Evolutionary conservation across 2,888 invertebrate species (phyloP).

Genomic region (Nomada hirtipes): DNA sequence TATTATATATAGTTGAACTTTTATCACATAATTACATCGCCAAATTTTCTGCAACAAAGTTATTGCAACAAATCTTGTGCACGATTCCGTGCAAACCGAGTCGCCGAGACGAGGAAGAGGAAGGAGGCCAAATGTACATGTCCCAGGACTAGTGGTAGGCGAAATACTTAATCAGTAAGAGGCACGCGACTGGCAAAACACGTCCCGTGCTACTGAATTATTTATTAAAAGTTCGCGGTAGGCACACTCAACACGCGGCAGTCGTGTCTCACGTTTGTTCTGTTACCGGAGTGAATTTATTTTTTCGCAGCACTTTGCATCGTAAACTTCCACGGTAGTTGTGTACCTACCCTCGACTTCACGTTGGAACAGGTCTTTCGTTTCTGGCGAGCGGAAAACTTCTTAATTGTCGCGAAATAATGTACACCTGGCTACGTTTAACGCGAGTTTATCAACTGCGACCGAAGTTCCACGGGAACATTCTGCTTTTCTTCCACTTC

Average conservation of each 20-base stretch:
- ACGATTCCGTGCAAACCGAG: no score
- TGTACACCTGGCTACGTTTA: constrained; percentile 55
- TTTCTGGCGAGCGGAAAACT: constrained; percentile 48
- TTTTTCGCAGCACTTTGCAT: constrained; percentile 34
- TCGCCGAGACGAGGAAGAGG: no score
- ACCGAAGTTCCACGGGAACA: constrained; percentile 49
- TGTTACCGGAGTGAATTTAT: constrained; percentile 9
- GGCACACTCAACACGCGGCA: not conserved
- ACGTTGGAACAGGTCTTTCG: constrained; percentile 52
- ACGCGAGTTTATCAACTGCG: constrained; percentile 57
- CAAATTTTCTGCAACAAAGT: no score
- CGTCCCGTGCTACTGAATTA: constrained; percentile 11
- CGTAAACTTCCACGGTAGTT: constrained; percentile 4
- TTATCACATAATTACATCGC: no score
- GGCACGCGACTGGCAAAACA: not conserved
- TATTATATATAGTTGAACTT: no score
- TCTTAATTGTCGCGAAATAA: constrained; percentile 69
- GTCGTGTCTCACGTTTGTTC: constrained; percentile 1
- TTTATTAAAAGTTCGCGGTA: constrained; percentile 29
- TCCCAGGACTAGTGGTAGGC: no score
- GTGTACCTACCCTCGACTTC: constrained; percentile 55
- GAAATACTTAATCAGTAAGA: constrained; percentile 14
- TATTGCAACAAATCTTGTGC: no score
- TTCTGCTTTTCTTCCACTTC: constrained; percentile 29
- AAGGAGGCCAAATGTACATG: no score